phyloP scores from a whole-genome alignment of 2,113 vertebrate species.

The Actinemys pallida region DNA sequence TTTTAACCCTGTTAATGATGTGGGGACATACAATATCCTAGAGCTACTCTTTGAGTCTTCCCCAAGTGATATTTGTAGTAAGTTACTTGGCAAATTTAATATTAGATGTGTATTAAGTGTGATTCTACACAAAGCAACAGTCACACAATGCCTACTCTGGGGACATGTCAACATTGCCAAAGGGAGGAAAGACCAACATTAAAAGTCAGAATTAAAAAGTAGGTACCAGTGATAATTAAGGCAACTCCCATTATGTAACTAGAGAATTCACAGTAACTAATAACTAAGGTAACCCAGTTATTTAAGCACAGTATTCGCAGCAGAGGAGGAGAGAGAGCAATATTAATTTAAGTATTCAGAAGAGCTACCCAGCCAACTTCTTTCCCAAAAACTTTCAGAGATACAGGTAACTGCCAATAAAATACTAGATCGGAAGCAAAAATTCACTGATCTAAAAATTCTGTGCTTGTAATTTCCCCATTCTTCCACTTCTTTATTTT shows the following conservation, averaged over 20 bases:
- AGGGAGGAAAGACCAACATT: neutral
- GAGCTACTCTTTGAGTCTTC: neutral
- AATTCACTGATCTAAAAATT: neutral
- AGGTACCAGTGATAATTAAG: neutral
- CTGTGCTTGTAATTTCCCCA: fast-evolving
- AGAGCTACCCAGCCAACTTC: neutral
- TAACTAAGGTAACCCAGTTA: neutral
- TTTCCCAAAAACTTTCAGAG: neutral
- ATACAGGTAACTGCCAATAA: neutral
- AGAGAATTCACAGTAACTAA: neutral
- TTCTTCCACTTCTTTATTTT: neutral
- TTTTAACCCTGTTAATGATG: neutral
- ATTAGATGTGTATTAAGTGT: neutral
- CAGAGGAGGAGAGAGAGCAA: neutral
- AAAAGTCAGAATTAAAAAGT: neutral
- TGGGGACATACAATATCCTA: neutral
- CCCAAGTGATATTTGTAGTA: neutral
- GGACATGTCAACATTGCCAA: neutral
- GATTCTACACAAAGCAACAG: neutral
- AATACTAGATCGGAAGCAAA: neutral
- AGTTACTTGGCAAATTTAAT: neutral
- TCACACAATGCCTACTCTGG: neutral
- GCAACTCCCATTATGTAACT: neutral
- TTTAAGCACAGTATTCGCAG: neutral
- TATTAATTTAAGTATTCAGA: neutral